These are phyloP conservation scores for Nothobranchius kuhntae DNA, from an alignment of 2,113 vertebrate species.

Conservation along the genomic window DNA sequence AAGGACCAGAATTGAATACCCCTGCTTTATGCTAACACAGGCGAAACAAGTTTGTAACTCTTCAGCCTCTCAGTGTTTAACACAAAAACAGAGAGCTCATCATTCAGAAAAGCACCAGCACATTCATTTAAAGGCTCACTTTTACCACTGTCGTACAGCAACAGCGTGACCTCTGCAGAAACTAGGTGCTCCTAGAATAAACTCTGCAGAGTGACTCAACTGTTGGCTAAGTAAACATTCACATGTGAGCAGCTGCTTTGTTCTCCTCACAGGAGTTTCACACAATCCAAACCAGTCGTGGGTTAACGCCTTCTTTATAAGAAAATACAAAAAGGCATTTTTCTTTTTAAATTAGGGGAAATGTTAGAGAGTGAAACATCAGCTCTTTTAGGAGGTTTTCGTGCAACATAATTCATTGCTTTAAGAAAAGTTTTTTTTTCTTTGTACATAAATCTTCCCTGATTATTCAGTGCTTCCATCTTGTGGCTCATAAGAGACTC, in stretches of 20 bases:
- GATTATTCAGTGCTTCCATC: conserved; percentile 62
- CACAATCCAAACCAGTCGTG: neutral
- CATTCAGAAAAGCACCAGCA: neutral
- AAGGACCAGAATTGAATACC: no score
- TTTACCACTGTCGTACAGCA: neutral
- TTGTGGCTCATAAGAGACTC: conserved; percentile 38
- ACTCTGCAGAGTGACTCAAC: conserved; percentile 37
- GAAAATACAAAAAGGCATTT: no score
- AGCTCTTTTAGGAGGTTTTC: neutral
- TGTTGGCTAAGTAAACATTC: conserved; percentile 53
- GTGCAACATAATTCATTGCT: neutral
- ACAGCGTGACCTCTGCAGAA: no score
- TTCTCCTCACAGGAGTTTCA: conserved; percentile 15
- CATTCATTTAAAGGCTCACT: conserved; percentile 21
- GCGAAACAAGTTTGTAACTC: neutral
- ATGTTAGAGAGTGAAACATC: neutral
- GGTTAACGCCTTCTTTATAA: no score
- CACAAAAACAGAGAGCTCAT: no score
- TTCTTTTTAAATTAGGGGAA: neutral
- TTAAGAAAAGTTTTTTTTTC: neutral
- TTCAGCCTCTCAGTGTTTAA: neutral
- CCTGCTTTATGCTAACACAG: neutral
- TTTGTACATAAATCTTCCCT: conserved; percentile 9
- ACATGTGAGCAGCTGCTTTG: conserved; percentile 67
- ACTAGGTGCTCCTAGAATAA: conserved; percentile 25